Evolutionary conservation across 2,888 invertebrate species (phyloP), one percentile per base, ranked within the genome.

Genomic region (Carterocephalus palaemon): DNA sequence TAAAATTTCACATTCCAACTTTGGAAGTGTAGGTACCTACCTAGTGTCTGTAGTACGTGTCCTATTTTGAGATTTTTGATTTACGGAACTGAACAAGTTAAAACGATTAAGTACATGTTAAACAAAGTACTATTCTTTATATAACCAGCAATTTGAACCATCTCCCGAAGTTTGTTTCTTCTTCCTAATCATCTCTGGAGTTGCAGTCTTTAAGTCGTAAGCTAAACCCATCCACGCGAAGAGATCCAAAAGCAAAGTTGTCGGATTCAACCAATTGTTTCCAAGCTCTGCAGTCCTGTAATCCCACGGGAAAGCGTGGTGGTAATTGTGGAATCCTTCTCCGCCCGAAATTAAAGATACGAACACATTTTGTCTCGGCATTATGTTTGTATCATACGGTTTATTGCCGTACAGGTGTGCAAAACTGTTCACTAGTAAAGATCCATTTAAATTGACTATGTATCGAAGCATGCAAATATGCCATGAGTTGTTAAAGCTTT

Each of bases 401-500:
- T 70, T 76, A 24, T 69, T 62, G 0, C 87, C 87, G 71, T 74
- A 86, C 16, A 75, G 60, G 63, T 92, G 91, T 7, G 91, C 91
- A 2, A 85, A 88, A 53, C 90, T 90, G 73, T 92, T 92, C 1
- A 92, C 89, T 6, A 89, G 70, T 88, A 91, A 92, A 0, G 91
- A 91, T 46, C 80, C 75, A 62, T 92, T 89, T n/a, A 92, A 80
- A 4, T 84, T 85, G 34, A 85, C 53, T 5, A 80, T 69, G 62
- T 90, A 91, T 19, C 92, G 83, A 5, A 91, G 62, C 39, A 88
- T 78, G 3, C 64, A 64, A 3, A 81, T 59, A 46, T 81, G 78
- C 76, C 79, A 86, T 1, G 85, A 67, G 52, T 66, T 73, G 22
- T 24, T 57, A 39, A 76, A 70, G 3, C 59, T 76, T 64, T 92